phyloP scores from a whole-genome alignment of 2,888 invertebrate species.

The Diloba caeruleocephala region DNA sequence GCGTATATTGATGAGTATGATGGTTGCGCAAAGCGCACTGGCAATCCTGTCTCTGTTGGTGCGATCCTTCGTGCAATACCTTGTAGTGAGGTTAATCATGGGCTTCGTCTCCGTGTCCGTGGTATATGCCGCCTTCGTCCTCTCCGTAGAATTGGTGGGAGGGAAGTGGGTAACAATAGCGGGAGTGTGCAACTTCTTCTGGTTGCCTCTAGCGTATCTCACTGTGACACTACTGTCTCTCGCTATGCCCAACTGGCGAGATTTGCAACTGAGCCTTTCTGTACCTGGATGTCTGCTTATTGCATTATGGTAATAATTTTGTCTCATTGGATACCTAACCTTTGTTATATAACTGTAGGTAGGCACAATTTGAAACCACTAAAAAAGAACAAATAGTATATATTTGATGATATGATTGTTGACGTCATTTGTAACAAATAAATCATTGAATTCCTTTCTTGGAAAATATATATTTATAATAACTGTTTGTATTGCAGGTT shows the following conservation, averaged over 20 bases:
- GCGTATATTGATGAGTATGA: constrained; percentile 92
- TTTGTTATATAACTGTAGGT: not conserved
- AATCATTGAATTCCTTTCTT: no score
- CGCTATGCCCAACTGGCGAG: constrained; percentile 92
- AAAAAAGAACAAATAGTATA: no score
- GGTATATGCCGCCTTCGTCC: constrained; percentile 94
- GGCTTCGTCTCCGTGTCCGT: constrained; percentile 95
- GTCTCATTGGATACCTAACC: not conserved
- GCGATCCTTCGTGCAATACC: constrained; percentile 92
- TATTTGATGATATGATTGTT: no score
- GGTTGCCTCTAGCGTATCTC: constrained; percentile 93
- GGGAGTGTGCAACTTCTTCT: constrained; percentile 94
- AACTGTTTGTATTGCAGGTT: constrained; percentile 85
- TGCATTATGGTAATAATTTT: constrained; percentile 89
- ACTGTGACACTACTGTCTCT: constrained; percentile 92
- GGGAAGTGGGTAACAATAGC: constrained; percentile 94
- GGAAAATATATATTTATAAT: no score
- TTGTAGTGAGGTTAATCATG: constrained; percentile 91
- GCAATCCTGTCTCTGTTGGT: constrained; percentile 92
- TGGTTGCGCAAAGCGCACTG: constrained; percentile 91
- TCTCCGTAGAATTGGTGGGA: constrained; percentile 94
- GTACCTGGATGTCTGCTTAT: constrained; percentile 92
- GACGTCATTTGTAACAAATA: no score
- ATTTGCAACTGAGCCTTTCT: constrained; percentile 92
- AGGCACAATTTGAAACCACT: no score